Conservation (phyloP, 1,140 invertebrate genomes). For the Bombus waltoni region DNA sequence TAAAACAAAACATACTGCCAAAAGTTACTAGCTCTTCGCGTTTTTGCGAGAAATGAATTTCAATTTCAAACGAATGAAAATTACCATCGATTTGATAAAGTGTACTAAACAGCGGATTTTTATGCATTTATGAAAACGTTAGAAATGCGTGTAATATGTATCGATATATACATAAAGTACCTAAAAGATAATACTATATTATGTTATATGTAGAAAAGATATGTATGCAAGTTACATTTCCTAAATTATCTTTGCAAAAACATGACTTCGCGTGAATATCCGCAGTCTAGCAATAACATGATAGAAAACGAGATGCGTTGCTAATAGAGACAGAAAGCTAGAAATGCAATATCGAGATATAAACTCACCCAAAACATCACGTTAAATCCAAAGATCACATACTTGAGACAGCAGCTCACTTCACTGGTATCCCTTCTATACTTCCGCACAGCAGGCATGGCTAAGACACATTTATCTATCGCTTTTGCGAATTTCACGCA, state of each 20-base stretch:
- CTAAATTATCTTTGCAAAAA: too few relatives aligned
- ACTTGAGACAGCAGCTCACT: constrained; percentile 98
- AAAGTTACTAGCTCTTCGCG: not conserved
- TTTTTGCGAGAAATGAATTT: not conserved
- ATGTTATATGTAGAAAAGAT: too few relatives aligned
- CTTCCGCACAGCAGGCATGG: constrained; percentile 84
- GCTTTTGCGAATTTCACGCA: constrained; percentile 63
- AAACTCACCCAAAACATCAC: constrained; percentile 97
- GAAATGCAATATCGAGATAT: not conserved
- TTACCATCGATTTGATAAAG: not conserved
- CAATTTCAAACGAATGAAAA: not conserved
- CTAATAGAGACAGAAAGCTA: not conserved
- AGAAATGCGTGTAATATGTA: too few relatives aligned
- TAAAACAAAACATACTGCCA: not conserved
- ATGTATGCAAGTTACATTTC: too few relatives aligned
- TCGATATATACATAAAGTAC: too few relatives aligned
- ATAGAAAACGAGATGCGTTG: too few relatives aligned
- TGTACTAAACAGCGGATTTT: not conserved
- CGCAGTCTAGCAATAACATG: not conserved
- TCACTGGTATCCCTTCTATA: constrained; percentile 94
- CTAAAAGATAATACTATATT: too few relatives aligned
- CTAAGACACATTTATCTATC: constrained; percentile 71
- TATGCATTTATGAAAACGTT: too few relatives aligned
- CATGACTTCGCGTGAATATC: not conserved
- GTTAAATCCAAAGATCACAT: constrained; percentile 98